phyloP scores from a whole-genome alignment of 64 coral and sea anemone species.

The Acropora yongei region DNA sequence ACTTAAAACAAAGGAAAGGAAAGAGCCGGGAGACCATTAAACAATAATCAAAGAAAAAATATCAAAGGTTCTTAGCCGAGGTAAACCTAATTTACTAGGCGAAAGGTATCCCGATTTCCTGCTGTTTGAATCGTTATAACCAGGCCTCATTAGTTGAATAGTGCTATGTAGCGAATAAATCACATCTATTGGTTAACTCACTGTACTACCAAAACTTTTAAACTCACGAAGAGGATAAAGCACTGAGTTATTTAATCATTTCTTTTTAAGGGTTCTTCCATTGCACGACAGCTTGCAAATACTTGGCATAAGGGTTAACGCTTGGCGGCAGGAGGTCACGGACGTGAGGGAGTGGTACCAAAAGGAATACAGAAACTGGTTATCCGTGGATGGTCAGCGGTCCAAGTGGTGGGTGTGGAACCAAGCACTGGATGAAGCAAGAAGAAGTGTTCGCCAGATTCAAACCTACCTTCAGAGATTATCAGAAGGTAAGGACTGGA shows the following conservation, averaged over 20 bases:
- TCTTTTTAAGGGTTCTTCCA: constrained; percentile 64
- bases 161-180: no score
- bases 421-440: constrained; percentile 82
- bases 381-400: constrained; percentile 79
- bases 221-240: no score
- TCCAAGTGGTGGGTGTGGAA: constrained; percentile 99
- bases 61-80: no score
- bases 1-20: no score
- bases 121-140: no score
- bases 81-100: no score
- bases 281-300: constrained; percentile 97
- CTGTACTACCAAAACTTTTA: no score
- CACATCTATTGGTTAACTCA: no score
- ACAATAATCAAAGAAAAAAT: no score
- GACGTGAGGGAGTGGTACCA: constrained; percentile 93
- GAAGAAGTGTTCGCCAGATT: constrained; percentile 83
- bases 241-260: background rate
- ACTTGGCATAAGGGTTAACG: constrained; percentile 82
- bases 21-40: no score
- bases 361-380: constrained; percentile 88
- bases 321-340: constrained; percentile 85
- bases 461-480: constrained; percentile 89
- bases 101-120: no score
- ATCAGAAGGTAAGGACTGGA: constrained; percentile 59
- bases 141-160: no score